Percentiles rank a stretch among this genome's conserved stretches.
Evolutionary conservation across 2,113 vertebrate genomes (phyloP).

Genomic region (Carassius gibelio): DNA sequence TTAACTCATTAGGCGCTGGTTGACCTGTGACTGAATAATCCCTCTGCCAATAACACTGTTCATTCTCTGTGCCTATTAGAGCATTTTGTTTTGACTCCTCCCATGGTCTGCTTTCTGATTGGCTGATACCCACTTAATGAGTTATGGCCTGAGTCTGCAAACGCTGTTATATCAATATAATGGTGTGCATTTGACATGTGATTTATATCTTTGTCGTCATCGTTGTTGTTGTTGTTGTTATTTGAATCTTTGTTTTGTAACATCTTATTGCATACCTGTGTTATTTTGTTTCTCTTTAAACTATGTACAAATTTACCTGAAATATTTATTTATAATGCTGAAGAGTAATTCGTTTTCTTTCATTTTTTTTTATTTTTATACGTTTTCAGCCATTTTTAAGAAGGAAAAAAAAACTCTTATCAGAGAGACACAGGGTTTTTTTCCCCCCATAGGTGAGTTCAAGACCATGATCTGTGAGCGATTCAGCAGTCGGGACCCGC

Average conservation of each 20-base stretch:
- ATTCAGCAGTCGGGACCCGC: slow-evolving; percentile 57
- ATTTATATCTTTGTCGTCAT: slow-evolving; percentile 32
- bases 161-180: slow-evolving; percentile 38
- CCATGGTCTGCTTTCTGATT: slow-evolving; percentile 36
- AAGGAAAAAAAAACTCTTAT: background rate
- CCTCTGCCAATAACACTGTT: slow-evolving; percentile 42
- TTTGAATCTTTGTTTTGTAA: slow-evolving; percentile 63
- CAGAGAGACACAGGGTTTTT: background rate
- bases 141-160: background rate
- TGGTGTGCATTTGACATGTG: slow-evolving; percentile 50
- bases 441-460: slow-evolving; percentile 29
- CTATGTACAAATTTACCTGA: slow-evolving; percentile 65
- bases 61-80: slow-evolving; percentile 41
- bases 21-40: slow-evolving; percentile 39
- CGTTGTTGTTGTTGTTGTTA: background rate
- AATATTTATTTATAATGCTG: slow-evolving; percentile 79
- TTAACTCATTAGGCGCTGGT: slow-evolving; percentile 4
- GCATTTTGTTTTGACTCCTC: slow-evolving; percentile 33
- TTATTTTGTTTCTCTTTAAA: slow-evolving; percentile 59
- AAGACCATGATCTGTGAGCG: slow-evolving; percentile 64
- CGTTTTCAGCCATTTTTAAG: slow-evolving; percentile 47
- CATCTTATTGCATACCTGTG: slow-evolving; percentile 57
- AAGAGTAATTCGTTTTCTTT: slow-evolving; percentile 65
- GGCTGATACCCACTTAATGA: background rate
- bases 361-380: slow-evolving; percentile 65